Evolutionary conservation across 2,797 vertebrate species (phyloP).

Genomic region (Malurus leucopterus): DNA sequence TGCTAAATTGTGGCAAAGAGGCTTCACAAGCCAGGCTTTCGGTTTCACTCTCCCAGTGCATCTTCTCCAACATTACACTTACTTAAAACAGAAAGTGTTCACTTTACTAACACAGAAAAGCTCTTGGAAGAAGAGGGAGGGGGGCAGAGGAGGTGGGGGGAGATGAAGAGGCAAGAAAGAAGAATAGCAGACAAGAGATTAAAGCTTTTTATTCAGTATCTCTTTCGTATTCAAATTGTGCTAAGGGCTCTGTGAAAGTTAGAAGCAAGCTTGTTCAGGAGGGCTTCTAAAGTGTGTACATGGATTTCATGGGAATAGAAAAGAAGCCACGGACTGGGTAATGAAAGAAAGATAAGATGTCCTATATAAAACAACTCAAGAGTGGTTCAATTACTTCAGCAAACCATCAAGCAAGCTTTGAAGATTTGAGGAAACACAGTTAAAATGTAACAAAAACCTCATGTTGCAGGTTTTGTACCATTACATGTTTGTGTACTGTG

Average conservation of each 20-base stretch:
- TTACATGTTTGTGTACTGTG: slow-evolving; percentile 70
- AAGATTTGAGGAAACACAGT: slow-evolving; percentile 78
- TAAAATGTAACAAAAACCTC: slow-evolving; percentile 75
- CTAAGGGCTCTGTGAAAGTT: slow-evolving; percentile 81
- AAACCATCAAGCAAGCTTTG: slow-evolving; percentile 81
- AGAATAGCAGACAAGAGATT: slow-evolving; percentile 80
- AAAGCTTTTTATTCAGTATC: slow-evolving; percentile 85
- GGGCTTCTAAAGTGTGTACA: slow-evolving; percentile 79
- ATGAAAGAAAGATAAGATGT: slow-evolving; percentile 84
- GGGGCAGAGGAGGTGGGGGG: background rate
- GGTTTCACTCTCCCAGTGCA: slow-evolving; percentile 57
- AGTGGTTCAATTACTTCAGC: slow-evolving; percentile 83
- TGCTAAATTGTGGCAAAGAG: slow-evolving; percentile 68
- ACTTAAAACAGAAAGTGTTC: slow-evolving; percentile 77
- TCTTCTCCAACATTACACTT: slow-evolving; percentile 69
- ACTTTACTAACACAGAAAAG: slow-evolving; percentile 79
- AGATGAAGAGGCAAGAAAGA: slow-evolving; percentile 77
- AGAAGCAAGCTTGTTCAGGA: slow-evolving; percentile 81
- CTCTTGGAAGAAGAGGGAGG: slow-evolving; percentile 67
- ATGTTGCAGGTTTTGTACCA: slow-evolving; percentile 72
- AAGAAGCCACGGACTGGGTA: slow-evolving; percentile 75
- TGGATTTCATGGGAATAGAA: slow-evolving; percentile 82
- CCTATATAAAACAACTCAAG: slow-evolving; percentile 83
- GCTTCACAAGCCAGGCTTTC: slow-evolving; percentile 55
- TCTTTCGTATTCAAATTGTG: slow-evolving; percentile 85